Evolutionary conservation across 2,888 invertebrate species (phyloP), one percentile per base, ranked within the genome.

Genomic region (Chouioia cunea): DNA sequence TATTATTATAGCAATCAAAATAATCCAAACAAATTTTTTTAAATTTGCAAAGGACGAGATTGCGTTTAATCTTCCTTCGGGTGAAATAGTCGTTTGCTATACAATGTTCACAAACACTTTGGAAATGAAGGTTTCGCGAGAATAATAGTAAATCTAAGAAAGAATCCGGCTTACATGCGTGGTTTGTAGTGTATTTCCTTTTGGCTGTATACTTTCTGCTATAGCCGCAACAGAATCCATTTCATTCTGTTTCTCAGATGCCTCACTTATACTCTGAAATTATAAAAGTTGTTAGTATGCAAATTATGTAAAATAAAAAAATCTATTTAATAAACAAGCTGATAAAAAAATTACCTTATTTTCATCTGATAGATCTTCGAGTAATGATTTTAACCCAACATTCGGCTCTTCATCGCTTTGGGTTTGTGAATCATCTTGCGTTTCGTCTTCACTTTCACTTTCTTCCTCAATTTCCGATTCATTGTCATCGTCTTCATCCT

Each of bases 121-220:
- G 83, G 83, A 85, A 79, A 71, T 76, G 80, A 84, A 81, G 83
- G 77, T 64, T 36, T 57, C 52, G 65, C 52, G 43, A 58, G 23
- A 15, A 73, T 44, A 57, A 65, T 18, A 60, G 57, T 59, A 60
- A 69, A 68, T 53, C 47, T 64, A 43, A 65, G 44, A 66, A 44
- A 22, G 68, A 69, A 60, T 63, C 65, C 69, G 54, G 86, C 88
- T 87, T 84, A 93, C 93, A 86, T 93, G 93, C 65, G 98, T 96
- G 69, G 97, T 97, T 78, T 96, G 95, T 77, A 99, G 88, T 22
- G 99, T 99, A 83, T 97, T 97, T 83, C 99, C 99, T 85, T 97
- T 99, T 2, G 99, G 99, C 86, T 99, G 98, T 83, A 99, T 93
- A 86, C 96, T 94, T 85, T 97, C 95, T 56, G 99, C 99, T 79